These are phyloP conservation scores for Holacanthus passer DNA, from an alignment of 2,113 vertebrate genomes.

Conservation along the genomic window DNA sequence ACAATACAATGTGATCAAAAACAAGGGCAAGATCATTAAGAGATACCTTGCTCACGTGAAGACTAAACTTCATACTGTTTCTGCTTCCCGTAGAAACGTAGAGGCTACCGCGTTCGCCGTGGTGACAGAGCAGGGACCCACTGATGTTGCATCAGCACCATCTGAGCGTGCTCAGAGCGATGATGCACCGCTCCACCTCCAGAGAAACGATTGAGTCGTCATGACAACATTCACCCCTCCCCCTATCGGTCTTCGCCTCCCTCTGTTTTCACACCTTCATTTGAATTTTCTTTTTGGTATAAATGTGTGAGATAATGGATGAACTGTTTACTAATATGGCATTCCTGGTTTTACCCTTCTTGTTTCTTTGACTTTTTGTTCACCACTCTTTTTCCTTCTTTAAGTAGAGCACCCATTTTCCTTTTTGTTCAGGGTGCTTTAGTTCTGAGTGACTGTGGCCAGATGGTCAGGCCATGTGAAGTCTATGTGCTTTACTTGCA, in stretches of 20 bases:
- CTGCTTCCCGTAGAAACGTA: conserved; percentile 80
- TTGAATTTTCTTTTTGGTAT: conserved; percentile 22
- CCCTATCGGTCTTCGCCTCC: not conserved
- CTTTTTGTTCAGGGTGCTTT: conserved; percentile 10
- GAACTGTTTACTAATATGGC: conserved; percentile 42
- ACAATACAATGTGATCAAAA: not conserved
- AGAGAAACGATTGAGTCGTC: conserved; percentile 54
- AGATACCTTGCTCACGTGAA: not conserved
- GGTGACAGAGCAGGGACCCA: conserved; percentile 72
- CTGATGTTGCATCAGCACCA: conserved; percentile 66
- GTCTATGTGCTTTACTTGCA: not conserved
- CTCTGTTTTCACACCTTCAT: conserved; percentile 9
- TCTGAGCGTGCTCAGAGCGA: conserved; percentile 64
- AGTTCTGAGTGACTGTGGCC: conserved; percentile 18
- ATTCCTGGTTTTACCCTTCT: conserved; percentile 18
- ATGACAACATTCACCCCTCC: conserved; percentile 24
- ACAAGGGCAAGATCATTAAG: not conserved
- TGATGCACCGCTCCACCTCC: conserved; percentile 63
- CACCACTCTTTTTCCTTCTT: not conserved
- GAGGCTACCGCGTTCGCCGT: conserved; percentile 52
- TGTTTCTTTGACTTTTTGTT: not conserved
- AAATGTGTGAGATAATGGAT: conserved; percentile 45
- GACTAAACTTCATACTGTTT: not conserved
- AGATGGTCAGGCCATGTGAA: not conserved
- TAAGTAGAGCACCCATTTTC: not conserved